Evolutionary conservation across 2,797 vertebrate genomes (phyloP).

Genomic region (Hydrophis major): DNA sequence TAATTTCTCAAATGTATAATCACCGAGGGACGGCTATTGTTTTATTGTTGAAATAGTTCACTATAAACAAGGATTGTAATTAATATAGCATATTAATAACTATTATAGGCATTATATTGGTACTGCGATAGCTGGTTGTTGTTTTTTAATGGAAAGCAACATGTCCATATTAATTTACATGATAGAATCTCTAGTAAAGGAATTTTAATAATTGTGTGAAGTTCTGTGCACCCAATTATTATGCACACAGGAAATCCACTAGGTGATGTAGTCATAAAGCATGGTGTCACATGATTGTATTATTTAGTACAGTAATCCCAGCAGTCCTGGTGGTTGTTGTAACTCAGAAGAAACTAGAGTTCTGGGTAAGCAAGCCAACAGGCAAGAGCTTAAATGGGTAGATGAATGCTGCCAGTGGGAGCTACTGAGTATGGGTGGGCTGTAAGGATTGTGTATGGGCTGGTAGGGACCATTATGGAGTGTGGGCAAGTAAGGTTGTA

Average conservation of each 20-base stretch:
- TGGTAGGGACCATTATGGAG: neutral
- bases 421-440: neutral
- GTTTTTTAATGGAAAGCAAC: neutral
- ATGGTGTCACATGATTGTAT: neutral
- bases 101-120: neutral
- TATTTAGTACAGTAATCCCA: neutral
- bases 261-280: neutral
- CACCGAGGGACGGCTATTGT: neutral
- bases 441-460: neutral
- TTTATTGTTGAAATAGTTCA: slow-evolving; percentile 20
- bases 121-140: neutral
- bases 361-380: neutral
- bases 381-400: neutral
- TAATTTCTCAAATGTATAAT: neutral
- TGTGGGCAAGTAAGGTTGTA: neutral
- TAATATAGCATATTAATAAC: slow-evolving; percentile 26
- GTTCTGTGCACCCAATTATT: neutral
- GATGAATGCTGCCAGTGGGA: neutral
- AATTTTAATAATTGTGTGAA: slow-evolving; percentile 5
- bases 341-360: neutral
- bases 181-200: neutral
- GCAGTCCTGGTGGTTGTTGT: neutral
- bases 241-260: neutral
- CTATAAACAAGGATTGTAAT: slow-evolving; percentile 25
- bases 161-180: neutral